Base-by-base conservation (phyloP, 1,140 invertebrate genomes). In the Zaprionus davidi region DNA sequence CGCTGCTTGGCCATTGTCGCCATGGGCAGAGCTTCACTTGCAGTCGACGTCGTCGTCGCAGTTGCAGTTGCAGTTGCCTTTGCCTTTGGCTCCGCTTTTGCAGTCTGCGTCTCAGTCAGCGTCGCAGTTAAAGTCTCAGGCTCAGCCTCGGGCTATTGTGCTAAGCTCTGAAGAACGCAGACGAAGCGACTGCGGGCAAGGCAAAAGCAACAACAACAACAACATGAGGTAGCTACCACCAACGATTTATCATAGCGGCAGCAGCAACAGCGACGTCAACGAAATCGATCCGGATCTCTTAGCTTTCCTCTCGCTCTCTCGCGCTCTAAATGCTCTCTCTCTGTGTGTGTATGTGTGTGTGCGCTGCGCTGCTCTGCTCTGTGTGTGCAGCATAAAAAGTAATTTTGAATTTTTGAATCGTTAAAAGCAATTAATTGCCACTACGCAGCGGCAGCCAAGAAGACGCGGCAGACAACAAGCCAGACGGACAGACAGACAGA, bases 351-450 rank as follows among this genome's bases (percentile, higher is more conserved):
- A 34, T 46, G 70, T 68, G 11, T 56, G 20, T 53, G 24, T 71
- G 36, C 41, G n/a, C 41, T 46, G 41, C 44, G 69, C 49, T 78
- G 62, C 58, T 76, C 46, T 58, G 67, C 57, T 70, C 65, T 73
- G 81, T 87, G 74, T 75, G 81, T 76, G 63, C 70, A 79, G 81
- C 78, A 88, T 90, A 90, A 90, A 81, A 87, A 76, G 81, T 88
- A 90, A 85, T 88, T 88, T 88, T 88, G 86, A 90, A 84, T 85
- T 88, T 88, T 88, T 90, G 86, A 90, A 88, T 88, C 85, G 85
- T 90, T 90, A 88, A 88, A 88, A 90, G 86, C 85, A 90, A 88
- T 88, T 88, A 88, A 88, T 87, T 88, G 85, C 85, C 79, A 82
- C 85, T 85, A 87, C 84, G 78, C 83, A 87, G 82, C 84, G 81